Evolutionary conservation across 2,113 vertebrate genomes (phyloP).

Genomic region (Circaetus cinerascens): DNA sequence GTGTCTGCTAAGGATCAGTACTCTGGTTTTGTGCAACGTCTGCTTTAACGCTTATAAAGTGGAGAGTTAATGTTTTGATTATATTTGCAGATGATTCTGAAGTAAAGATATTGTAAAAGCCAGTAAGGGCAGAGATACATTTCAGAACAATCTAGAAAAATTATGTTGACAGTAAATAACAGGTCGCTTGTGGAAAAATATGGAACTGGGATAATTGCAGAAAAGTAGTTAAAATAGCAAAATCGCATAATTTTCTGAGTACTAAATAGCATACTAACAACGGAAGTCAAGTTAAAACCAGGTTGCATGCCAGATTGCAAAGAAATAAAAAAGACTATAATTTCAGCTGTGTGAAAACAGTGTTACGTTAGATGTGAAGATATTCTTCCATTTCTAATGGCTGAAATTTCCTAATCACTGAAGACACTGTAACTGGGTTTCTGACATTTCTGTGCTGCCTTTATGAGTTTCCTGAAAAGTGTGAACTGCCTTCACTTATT

Average conservation of each 20-base stretch:
- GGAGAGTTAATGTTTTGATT: not conserved
- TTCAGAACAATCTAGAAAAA: not conserved
- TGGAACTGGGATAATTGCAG: not conserved
- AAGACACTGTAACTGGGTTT: not conserved
- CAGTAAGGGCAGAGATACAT: not conserved
- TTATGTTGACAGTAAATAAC: not conserved
- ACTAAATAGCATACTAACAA: not conserved
- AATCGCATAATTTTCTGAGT: not conserved
- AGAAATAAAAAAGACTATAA: not conserved
- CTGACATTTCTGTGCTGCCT: not conserved
- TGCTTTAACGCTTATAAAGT: not conserved
- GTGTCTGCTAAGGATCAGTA: not conserved
- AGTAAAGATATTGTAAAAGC: not conserved
- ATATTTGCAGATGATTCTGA: not conserved
- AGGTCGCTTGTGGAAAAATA: not conserved
- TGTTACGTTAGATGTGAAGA: not conserved
- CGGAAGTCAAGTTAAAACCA: not conserved
- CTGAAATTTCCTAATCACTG: not conserved
- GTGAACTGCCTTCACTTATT: not conserved
- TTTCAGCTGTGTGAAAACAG: not conserved
- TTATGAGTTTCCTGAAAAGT: constrained; percentile 56
- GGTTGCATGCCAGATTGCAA: not conserved
- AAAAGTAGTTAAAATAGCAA: not conserved
- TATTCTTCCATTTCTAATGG: not conserved
- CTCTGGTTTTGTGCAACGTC: not conserved